phyloP scores from a whole-genome alignment of 2,113 vertebrate species.

The Cyanocitta stelleri region DNA sequence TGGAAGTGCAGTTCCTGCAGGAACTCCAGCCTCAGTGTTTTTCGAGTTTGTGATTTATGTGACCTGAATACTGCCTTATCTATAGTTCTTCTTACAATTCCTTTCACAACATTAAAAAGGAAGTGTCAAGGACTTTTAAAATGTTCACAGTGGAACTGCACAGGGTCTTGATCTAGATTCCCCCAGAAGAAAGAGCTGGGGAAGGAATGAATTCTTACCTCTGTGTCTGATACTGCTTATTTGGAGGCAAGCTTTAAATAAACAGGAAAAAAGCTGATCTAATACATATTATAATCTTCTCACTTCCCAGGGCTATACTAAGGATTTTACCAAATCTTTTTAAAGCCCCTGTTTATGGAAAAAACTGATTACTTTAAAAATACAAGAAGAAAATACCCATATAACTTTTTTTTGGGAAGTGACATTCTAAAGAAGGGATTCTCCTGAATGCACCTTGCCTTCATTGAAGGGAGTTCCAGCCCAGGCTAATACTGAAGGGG shows the following conservation, averaged over 20 bases:
- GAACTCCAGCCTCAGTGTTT: background rate
- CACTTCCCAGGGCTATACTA: background rate
- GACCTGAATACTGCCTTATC: background rate
- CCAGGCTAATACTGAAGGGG: background rate
- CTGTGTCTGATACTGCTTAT: background rate
- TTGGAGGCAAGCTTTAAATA: background rate
- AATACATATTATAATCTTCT: background rate
- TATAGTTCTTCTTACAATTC: background rate
- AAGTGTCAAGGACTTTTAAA: background rate
- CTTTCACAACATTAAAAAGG: background rate
- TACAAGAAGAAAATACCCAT: background rate
- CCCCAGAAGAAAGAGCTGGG: background rate
- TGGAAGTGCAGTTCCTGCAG: background rate
- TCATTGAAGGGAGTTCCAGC: background rate
- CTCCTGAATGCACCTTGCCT: background rate
- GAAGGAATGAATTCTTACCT: slow-evolving; percentile 21
- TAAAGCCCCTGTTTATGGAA: background rate
- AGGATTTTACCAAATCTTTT: background rate
- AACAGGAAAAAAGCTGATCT: background rate
- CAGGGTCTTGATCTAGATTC: background rate
- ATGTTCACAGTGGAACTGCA: background rate
- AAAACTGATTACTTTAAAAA: background rate
- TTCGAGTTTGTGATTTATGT: background rate
- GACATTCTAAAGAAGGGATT: background rate
- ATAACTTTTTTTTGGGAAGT: background rate